Base-by-base conservation (phyloP, 1,140 invertebrate genomes). In the Drosophila sucinea region DNA sequence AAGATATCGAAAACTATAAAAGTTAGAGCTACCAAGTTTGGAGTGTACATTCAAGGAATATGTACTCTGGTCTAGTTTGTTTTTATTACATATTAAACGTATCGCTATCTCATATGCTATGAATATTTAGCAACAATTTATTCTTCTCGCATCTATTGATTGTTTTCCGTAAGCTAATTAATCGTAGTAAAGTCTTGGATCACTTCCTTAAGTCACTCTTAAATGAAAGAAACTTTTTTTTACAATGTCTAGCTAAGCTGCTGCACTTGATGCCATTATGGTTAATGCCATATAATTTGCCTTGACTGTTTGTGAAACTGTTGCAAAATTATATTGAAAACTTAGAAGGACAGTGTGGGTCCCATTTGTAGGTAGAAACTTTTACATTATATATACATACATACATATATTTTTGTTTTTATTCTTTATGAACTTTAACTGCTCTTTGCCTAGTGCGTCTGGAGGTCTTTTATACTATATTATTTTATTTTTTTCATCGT, bases 401-500 rank as follows among this genome's bases (percentile, higher is more conserved):
- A 51, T 7, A 41, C 6, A 47, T 47, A 8, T 47, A 25, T 27
- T 51, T 10, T 25, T 51, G 25, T 4, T 47, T 47, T 47, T 51
- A 2, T 51, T 10, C 23, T 51, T 51, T 27, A 51, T 51, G 44
- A 51, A 51, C 44, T 51, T 51, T 51, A 51, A 27, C 23, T 51
- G 44, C 44, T 51, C 23, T 51, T 51, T 51, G 44, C 23, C 44
- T 27, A 51, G 44, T 51, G 44, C 44, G 44, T 51, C 6, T 51
- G 44, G 23, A 27, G 44, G 23, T 51, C 23, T 44, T 44, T 17
- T 44, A n/a, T 44, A 44, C n/a, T n/a, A 40, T 54, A 17, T 33
- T 35, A 35, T 64, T 38, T 38, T 73, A 33, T 74, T 51, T 70
- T 40, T 76, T 60, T 29, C 23, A 56, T 32, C 2, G 17, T 58